These are phyloP conservation scores for Orientallactaga sibirica DNA, from an alignment of 2,797 vertebrate species.

Conservation along the genomic window DNA sequence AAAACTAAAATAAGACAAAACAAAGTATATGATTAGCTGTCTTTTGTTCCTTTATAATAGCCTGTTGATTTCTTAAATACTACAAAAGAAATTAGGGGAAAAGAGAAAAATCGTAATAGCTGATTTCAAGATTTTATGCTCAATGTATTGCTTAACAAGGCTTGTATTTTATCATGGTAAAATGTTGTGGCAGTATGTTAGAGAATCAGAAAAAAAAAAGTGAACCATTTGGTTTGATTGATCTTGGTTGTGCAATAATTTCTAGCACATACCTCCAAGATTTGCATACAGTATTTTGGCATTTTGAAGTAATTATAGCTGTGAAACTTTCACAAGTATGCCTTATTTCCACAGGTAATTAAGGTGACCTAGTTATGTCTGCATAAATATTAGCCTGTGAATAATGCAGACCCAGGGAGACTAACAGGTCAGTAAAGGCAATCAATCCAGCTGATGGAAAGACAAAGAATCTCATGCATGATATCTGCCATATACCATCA, in stretches of 20 bases:
- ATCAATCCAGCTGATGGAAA: constrained; percentile 75
- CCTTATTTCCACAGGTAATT: constrained; percentile 83
- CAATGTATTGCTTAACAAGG: not conserved
- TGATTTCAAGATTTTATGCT: not conserved
- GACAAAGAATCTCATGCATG: constrained; percentile 37
- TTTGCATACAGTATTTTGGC: constrained; percentile 65
- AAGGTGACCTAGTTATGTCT: constrained; percentile 83
- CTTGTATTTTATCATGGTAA: constrained; percentile 21
- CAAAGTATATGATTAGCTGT: constrained; percentile 35
- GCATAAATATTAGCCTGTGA: constrained; percentile 78
- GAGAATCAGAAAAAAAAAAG: not conserved
- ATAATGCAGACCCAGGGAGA: constrained; percentile 77
- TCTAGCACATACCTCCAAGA: not conserved
- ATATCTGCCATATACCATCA: not conserved
- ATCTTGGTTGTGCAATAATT: constrained; percentile 27
- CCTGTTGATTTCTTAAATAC: constrained; percentile 56
- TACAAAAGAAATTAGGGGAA: constrained; percentile 40
- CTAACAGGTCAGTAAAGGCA: constrained; percentile 77
- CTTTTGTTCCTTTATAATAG: constrained; percentile 71
- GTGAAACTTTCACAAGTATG: constrained; percentile 72
- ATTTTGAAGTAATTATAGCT: constrained; percentile 79
- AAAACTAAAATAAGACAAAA: constrained; percentile 10
- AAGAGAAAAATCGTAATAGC: not conserved
- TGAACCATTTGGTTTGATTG: constrained; percentile 12
- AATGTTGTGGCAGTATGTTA: not conserved